phyloP scores from a whole-genome alignment of 2,888 invertebrate genomes.

The Microplitis deprimator region DNA sequence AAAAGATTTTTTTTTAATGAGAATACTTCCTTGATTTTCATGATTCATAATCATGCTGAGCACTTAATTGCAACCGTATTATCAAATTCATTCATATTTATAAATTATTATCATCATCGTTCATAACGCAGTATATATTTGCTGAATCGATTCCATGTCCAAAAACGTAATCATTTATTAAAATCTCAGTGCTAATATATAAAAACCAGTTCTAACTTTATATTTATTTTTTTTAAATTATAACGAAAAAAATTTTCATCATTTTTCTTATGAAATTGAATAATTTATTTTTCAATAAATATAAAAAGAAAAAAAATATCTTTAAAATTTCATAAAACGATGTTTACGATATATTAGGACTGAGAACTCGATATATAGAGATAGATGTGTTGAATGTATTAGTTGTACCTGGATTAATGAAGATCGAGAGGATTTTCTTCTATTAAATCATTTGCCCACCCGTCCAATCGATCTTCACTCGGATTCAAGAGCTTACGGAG shows the following conservation, averaged over 20 bases:
- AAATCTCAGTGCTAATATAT: not conserved
- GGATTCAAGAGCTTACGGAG: not conserved
- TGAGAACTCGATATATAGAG: not conserved
- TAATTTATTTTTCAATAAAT: too few species aligned
- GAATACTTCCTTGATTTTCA: not conserved
- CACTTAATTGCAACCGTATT: not conserved
- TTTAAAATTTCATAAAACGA: not conserved
- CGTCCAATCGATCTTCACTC: not conserved
- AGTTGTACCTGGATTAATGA: slow-evolving; percentile 1
- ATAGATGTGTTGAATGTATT: not conserved
- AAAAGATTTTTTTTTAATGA: not conserved
- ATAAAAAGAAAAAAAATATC: not conserved
- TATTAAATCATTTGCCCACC: not conserved
- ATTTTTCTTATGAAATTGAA: too few species aligned
- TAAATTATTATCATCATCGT: not conserved
- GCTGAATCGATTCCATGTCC: not conserved
- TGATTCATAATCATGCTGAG: not conserved
- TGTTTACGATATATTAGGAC: not conserved
- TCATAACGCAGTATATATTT: not conserved
- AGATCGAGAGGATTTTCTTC: not conserved
- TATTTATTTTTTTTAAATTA: too few species aligned
- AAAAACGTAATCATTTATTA: not conserved
- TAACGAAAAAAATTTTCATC: too few species aligned
- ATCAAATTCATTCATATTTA: not conserved
- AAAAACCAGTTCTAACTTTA: too few species aligned